These are phyloP conservation scores for Rhincodon typus DNA, from an alignment of 2,797 vertebrate species.

Conservation along the genomic window DNA sequence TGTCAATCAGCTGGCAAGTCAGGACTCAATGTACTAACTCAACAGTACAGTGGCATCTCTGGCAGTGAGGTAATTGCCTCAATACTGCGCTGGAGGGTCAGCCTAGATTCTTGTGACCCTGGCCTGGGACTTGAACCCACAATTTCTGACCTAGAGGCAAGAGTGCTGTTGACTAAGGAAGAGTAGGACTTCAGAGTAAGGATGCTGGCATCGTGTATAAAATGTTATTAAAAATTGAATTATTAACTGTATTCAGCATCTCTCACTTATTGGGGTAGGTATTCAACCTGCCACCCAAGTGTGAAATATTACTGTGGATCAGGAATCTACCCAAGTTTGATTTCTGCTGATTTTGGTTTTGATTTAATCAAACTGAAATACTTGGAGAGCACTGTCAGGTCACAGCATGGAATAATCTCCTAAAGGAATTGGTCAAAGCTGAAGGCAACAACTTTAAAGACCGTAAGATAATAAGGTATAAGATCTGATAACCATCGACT, in stretches of 20 bases:
- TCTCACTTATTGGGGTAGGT: neutral
- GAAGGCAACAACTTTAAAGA: neutral
- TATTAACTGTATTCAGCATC: neutral
- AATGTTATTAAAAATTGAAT: neutral
- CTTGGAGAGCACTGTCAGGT: neutral
- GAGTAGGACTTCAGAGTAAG: no score
- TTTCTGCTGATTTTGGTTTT: neutral
- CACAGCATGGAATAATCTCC: neutral
- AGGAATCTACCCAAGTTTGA: neutral
- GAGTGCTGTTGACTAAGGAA: no score
- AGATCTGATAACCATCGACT: no score
- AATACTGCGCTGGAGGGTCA: no score
- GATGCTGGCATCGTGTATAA: neutral
- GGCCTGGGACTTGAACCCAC: no score
- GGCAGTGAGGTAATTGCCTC: no score
- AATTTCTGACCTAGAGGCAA: no score
- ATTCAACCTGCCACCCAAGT: neutral
- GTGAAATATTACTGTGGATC: neutral
- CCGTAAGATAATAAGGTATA: no score
- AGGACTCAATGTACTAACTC: no score
- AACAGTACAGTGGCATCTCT: no score
- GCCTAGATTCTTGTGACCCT: no score
- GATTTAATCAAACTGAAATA: neutral
- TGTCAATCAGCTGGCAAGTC: no score
- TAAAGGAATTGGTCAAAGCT: neutral